Evolutionary conservation across 2,113 vertebrate genomes (phyloP), one percentile per base, ranked within the genome.

Genomic region (Charadrius vociferus): DNA sequence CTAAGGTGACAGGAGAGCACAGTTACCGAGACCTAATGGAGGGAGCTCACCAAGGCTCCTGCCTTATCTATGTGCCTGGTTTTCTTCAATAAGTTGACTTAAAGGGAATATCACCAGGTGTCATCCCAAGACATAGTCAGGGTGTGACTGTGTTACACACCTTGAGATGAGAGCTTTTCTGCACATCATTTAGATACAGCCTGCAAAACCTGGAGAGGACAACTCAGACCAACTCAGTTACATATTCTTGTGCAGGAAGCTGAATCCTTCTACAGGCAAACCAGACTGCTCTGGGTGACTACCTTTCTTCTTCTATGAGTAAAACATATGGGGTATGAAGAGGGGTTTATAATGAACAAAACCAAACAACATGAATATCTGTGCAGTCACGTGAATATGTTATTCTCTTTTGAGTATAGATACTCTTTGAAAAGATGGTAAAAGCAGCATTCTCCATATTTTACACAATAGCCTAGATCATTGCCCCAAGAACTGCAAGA

Each of bases 21-120:
- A 32, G 12, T 45, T 72, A 75, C 27, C 0, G 0, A 34, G 45
- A 58, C 10, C 3, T 55, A 62, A n/a, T 5, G 9, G 37, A 62
- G 12, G 7, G 30, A 62, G 11, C 8, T 70, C 29, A 59, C 5
- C 32, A 39, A 21, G 66, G 7, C 10, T 88, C 19, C n/a, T 86
- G 47, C 41, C 26, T 68, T 63, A 45, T 67, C 27, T 50, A 1
- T 24, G 7, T 55, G 9, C 18, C 55, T 71, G 20, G 8, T 67
- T 88, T 58, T 82, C 41, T 59, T 85, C 56, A 55, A 1, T 9
- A n/a, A 78, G 10, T 63, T 92, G 34, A 67, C 23, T 92, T 43
- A 53, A 91, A 68, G 19, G 2, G 39, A 89, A 8, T 34, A 74
- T 73, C 23, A 56, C 21, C 18, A 58, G 47, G 21, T 39, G 29